Evolutionary conservation across 1,140 invertebrate genomes (phyloP).

Genomic region (Sarcophaga bullata): DNA sequence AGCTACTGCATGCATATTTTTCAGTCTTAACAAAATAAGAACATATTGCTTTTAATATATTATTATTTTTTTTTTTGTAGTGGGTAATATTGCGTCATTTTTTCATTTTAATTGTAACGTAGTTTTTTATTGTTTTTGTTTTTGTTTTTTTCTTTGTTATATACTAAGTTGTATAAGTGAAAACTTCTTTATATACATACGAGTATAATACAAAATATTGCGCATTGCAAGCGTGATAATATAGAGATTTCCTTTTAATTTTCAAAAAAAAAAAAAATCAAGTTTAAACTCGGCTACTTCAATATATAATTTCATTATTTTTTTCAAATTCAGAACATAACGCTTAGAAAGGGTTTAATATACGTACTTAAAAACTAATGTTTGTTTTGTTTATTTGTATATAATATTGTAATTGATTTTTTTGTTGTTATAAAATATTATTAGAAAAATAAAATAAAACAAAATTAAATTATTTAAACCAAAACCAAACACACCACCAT

Average conservation of each 20-base stretch:
- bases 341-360: slow-evolving; percentile 17
- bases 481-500: too few relatives aligned
- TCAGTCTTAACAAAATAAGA: not conserved
- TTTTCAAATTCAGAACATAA: slow-evolving; percentile 25
- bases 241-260: slow-evolving; percentile 14
- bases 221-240: not conserved
- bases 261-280: not conserved
- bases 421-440: not conserved
- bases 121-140: slow-evolving; percentile 25
- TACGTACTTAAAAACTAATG: slow-evolving; percentile 28
- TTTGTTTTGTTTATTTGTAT: not conserved
- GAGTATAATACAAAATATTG: slow-evolving; percentile 10
- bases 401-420: slow-evolving; percentile 16
- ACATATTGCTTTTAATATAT: not conserved
- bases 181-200: slow-evolving; percentile 11
- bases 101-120: slow-evolving; percentile 18
- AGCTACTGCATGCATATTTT: not conserved
- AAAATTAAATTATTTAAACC: too few relatives aligned
- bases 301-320: not conserved
- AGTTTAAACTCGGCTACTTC: too few relatives aligned
- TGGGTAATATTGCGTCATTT: slow-evolving; percentile 1
- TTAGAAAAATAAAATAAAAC: not conserved
- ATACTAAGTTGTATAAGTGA: slow-evolving; percentile 3
- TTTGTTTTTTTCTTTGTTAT: slow-evolving; percentile 19
- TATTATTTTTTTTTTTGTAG: slow-evolving; percentile 24